Base-by-base conservation (phyloP, 1,140 invertebrate species). In the Lepidurus packardi region DNA sequence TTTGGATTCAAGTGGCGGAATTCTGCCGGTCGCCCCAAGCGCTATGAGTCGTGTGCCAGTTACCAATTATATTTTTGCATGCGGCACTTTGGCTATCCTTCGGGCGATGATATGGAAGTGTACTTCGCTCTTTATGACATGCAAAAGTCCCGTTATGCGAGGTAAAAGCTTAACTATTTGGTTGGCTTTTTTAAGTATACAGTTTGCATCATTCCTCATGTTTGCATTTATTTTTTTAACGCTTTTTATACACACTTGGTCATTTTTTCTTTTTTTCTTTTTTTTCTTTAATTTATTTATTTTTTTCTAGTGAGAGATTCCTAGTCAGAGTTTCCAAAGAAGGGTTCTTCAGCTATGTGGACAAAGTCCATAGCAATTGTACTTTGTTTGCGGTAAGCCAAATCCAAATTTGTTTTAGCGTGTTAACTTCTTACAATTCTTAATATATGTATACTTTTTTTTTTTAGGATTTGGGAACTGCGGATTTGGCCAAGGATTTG, bases 21-120 rank as follows among this genome's bases (percentile, higher is more conserved):
- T 42, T 41, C 53, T 41, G 43, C 77, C 11, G 42, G 65, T 45
- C 77, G 44, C 25, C 42, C 77, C 44, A 77, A 65, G 73, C 80
- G 75, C 77, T 43, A 78, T 80, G 41, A 74, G 53, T 85, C 86
- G 73, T 88, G 88, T n/a, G 88, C 91, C 7, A 91, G 92, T 1
- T 92, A 95, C 84, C 93, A 95, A 83, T 85, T 96, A 9, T 94
- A 93, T 84, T 92, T 95, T 83, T 94, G 91, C 82, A 94, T 95
- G 91, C 85, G 93, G 8, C 93, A 95, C 83, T 95, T 95, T 83
- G 92, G 93, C 0, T 92, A 94, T 82, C 90, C 91, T 16, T 89
- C 93, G 16, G 93, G 93, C 0, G 94, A 97, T 84, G 93, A 95
- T 82, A 91, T 92, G 0, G 94, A 96, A 86, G 90, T 96, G 7